phyloP scores from a whole-genome alignment of 1,140 invertebrate genomes.

The Brachionus koreanus region DNA sequence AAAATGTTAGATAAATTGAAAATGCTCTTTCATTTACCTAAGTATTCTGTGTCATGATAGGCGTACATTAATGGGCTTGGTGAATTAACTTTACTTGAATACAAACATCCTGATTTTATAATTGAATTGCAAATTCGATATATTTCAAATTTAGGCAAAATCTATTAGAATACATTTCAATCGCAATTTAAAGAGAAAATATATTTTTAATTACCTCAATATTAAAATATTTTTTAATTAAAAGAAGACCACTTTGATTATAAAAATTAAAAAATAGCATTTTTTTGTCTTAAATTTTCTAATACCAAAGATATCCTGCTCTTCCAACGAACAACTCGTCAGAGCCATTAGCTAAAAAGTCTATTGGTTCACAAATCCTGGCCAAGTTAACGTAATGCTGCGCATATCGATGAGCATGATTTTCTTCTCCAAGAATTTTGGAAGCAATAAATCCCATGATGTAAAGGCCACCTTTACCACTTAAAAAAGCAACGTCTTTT shows the following conservation, averaged over 20 bases:
- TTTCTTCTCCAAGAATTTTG: neutral
- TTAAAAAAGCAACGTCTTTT: constrained; percentile 35
- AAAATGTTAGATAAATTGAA: neutral
- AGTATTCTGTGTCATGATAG: constrained; percentile 38
- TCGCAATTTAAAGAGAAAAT: neutral
- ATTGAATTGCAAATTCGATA: constrained; percentile 26
- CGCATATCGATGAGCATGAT: constrained; percentile 14
- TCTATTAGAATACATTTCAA: neutral
- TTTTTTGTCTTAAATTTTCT: constrained; percentile 51
- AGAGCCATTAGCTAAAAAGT: constrained; percentile 53
- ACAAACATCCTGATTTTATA: constrained; percentile 3
- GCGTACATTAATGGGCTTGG: constrained; percentile 43
- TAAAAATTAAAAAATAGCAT: constrained; percentile 64
- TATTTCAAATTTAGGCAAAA: constrained; percentile 20
- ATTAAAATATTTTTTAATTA: constrained; percentile 21
- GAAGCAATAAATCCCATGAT: constrained; percentile 21
- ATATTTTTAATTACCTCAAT: neutral
- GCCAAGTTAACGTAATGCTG: constrained; percentile 26
- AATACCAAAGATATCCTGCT: constrained; percentile 67
- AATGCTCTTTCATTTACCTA: neutral
- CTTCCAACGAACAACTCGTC: constrained; percentile 81
- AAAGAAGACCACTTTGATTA: neutral
- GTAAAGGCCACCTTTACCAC: constrained; percentile 8
- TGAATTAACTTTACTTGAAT: constrained; percentile 1
- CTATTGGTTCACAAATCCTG: neutral